Evolutionary conservation across 2,113 vertebrate genomes (phyloP), one percentile per base, ranked within the genome.

Genomic region (Tetraodon nigroviridis): DNA sequence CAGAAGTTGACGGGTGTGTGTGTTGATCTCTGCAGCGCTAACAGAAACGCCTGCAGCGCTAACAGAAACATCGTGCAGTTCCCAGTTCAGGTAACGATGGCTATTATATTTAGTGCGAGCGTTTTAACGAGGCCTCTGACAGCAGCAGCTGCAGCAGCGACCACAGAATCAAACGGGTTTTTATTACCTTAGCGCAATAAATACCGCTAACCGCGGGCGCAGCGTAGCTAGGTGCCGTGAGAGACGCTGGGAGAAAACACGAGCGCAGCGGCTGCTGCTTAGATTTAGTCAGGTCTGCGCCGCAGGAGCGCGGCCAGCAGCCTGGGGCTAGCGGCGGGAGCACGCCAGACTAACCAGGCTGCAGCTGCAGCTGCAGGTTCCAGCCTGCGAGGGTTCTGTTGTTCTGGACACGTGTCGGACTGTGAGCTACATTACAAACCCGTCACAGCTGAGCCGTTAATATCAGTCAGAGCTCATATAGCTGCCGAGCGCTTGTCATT

Each of bases 91-190:
- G 80, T 86, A 80, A 81, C 70, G 14, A 71, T 71, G 6, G 50
- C 69, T 64, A 79, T 78, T 73, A 76, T 42, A 60, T 81, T 86
- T 79, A 79, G 79, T 75, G 61, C 61, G 73, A 62, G 57, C 65
- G 65, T 69, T 78, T 84, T 80, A 82, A 77, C 58, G 32, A 76
- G 67, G 68, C 50, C 65, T 41, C 37, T 81, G 78, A 83, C 80
- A 76, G 87, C 70, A 71, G 63, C 15, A 76, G 74, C 67, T 50
- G 69, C 51, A 47, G 29, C 54, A 45, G 11, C 32, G 16, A 66
- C 61, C 55, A 14, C 50, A 68, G 45, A 79, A 78, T 21, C 17
- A 60, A 22, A 56, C 48, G 21, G 47, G 10, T 61, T 74, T 78
- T 56, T 62, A 53, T 48, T 44, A 10, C 46, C 1, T 64, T 55